Base-by-base conservation (phyloP, 2,797 vertebrate genomes). In the Rallus crepitans region DNA sequence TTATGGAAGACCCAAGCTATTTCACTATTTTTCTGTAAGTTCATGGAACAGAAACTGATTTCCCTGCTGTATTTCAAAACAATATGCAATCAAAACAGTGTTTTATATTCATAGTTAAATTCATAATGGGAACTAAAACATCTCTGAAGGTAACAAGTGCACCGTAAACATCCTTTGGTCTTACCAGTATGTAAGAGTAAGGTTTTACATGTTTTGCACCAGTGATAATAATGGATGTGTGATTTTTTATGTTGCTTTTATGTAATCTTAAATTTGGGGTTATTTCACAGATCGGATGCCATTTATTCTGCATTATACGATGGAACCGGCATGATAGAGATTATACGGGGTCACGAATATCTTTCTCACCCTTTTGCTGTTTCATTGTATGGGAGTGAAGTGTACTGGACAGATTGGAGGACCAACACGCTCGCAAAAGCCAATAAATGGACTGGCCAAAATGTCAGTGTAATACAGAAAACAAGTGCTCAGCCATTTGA, bases 401-500 rank as follows among this genome's bases (percentile, higher is more conserved):
- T 99, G 10, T 99, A 99, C 93, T 99, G 99, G 99, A 99, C 99
- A 5, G 99, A 99, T 79, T 99, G 99, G 99, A 98, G 99, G 94
- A 99, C 99, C 25, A 99, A 99, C 72, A 99, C 99, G 12, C 97
- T 99, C 78, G 99, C 99, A 39, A 99, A 99, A 98, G 99, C 99
- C 87, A 99, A 99, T 95, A 99, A 99, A 96, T 99, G 99, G 99
- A 99, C 99, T 3, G 99, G 99, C 17, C 98, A 97, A 72, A 99
- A 99, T 92, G 99, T 99, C 94, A 99, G 99, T 9, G 99, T 99
- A 56, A 99, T 99, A 97, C 99, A 99, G 96, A 99, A 99, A 98
- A 99, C 99, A 37, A 99, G 99, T n/a, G 99, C 99, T 83, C 99
- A 99, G 90, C 99, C 99, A 18, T 99, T 99, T 94, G 99, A 99